Conservation (phyloP, 1,140 invertebrate genomes). For the Odontomachus brunneus region DNA sequence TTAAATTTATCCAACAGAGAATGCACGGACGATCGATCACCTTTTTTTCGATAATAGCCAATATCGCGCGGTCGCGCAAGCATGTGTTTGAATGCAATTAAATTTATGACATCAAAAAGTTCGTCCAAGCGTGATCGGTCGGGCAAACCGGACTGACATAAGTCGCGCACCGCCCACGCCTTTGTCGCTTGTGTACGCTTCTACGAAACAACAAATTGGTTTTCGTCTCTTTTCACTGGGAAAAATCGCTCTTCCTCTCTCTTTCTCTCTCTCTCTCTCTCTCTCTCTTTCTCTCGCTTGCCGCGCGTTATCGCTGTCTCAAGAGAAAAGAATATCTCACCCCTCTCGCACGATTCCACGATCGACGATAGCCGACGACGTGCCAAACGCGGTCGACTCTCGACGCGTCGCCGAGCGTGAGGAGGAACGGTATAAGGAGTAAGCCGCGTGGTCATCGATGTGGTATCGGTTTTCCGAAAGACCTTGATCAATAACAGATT, state of each 20-base stretch:
- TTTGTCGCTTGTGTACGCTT: not conserved
- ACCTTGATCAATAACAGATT: conserved; percentile 84
- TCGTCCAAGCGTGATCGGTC: conserved; percentile 47
- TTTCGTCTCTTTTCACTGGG: not conserved
- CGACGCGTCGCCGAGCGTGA: not conserved
- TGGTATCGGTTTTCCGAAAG: conserved; percentile 78
- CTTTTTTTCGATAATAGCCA: conserved; percentile 65
- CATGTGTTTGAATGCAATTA: conserved; percentile 69
- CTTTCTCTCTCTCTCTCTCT: no score
- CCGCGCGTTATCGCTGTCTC: not conserved
- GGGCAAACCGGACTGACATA: conserved; percentile 50
- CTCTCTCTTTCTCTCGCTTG: no score
- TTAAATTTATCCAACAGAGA: conserved; percentile 75
- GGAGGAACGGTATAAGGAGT: conserved; percentile 56
- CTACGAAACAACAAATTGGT: conserved; percentile 6
- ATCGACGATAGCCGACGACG: not conserved
- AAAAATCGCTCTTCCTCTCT: no score
- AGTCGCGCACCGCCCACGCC: conserved; percentile 12
- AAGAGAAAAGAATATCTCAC: not conserved
- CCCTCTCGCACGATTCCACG: not conserved
- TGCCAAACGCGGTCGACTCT: conserved; percentile 3
- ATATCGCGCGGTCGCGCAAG: conserved; percentile 60
- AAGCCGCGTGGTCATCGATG: conserved; percentile 71
- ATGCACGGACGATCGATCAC: conserved; percentile 71
- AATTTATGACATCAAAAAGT: conserved; percentile 66